Base-by-base conservation (phyloP, 2,888 invertebrate genomes). In the Zygaena filipendulae region DNA sequence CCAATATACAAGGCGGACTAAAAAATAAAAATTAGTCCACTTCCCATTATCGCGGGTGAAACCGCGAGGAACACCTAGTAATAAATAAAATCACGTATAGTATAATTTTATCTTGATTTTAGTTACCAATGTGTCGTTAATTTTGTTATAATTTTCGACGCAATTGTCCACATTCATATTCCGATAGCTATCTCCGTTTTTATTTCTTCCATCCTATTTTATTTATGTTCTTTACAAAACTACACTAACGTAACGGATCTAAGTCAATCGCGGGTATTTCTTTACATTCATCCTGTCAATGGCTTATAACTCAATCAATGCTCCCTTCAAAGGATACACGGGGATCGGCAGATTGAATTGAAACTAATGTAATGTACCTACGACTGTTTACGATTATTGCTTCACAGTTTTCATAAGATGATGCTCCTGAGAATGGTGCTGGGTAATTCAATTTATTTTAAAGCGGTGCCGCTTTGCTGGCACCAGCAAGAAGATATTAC, bases 281-380 rank as follows among this genome's bases (percentile, higher is more conserved):
- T n/a, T n/a, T n/a, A n/a, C n/a, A n/a, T n/a, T n/a, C 44, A 43
- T 49, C 47, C 37, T 36, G 38, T 46, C 50, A 52, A 46, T 59
- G 66, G 62, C 49, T 48, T 59, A 69, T 67, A 66, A 60, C 70
- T 71, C 59, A 63, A 71, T 70, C 59, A 38, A 27, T 45, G 29
- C 36, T 27, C 28, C 55, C 49, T 43, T 55, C 55, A 49, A 52
- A 46, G 52, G n/a, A n/a, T n/a, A n/a, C n/a, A n/a, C n/a, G n/a
- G n/a, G n/a, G n/a, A n/a, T n/a, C n/a, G n/a, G 52, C 42, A 40
- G 45, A 47, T 45, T 37, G 38, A 38, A 48, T 43, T 39, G 43
- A 33, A 30, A 45, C 45, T 51, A 50, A 53, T 52, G 53, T 52
- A 62, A 16, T 16, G 16, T 16, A 6, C n/a, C n/a, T n/a, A n/a